Evolutionary conservation across 2,113 vertebrate species (phyloP), one percentile per base, ranked within the genome.

Genomic region (Arothron firmamentum): DNA sequence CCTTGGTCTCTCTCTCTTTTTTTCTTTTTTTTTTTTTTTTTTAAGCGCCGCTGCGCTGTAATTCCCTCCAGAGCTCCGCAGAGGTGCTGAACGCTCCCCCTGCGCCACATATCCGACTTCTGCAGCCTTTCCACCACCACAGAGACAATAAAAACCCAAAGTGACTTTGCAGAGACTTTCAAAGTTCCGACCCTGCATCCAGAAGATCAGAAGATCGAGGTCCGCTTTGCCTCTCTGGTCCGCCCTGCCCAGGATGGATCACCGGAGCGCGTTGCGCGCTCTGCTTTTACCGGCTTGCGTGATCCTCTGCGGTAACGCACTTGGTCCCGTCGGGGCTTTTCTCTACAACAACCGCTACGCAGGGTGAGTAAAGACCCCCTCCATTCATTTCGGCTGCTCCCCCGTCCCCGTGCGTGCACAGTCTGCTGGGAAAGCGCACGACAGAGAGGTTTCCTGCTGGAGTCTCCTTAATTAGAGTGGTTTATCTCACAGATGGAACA

Each of bases 341-440:
- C 87, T 88, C 43, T 92, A 92, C 80, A 89, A 83, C 85, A 91
- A 90, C 85, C 91, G 90, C 75, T 92, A 92, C 61, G 77, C 68
- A 60, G 91, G 91, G 91, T 92, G 86, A 92, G 91, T 90, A 58
- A 66, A 80, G 31, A 71, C 76, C 28, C 62, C 59, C 47, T 62
- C 52, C 61, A 70, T 72, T 83, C 51, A 61, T 78, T 71, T 59
- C 1, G 46, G 57, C 52, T 45, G 65, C 48, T 57, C 62, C 8
- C 15, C 38, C 13, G 45, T 7, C 7, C 4, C 0, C 6, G 19
- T 16, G 28, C 54, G 25, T 28, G 23, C n/a, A 41, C 48, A 43
- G 54, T 67, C 55, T 54, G 62, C 34, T 61, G 49, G 55, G 56
- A 45, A 51, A 43, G 53, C 25, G 38, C 62, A 52, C 31, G 12